A percentile compares a stretch with the other conserved stretches of the same genome.
Evolutionary conservation across 2,113 vertebrate species (phyloP).

Genomic region (Pelobates fuscus): DNA sequence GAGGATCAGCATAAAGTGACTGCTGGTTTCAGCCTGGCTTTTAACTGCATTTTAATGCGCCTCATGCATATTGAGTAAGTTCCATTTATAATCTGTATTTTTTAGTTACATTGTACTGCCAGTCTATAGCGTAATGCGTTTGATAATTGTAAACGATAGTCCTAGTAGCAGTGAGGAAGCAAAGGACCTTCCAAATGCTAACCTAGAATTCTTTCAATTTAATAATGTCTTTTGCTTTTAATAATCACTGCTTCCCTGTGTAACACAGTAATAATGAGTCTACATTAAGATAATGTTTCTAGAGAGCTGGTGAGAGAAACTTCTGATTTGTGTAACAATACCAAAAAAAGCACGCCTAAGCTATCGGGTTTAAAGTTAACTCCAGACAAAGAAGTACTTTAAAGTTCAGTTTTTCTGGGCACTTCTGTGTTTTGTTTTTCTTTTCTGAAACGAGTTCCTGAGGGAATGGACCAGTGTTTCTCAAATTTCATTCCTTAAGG

Average conservation of each 20-base stretch:
- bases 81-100: constrained; percentile 37
- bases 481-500: no score
- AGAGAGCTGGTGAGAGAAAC: not conserved
- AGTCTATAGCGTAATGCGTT: constrained; percentile 25
- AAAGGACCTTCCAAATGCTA: constrained; percentile 1
- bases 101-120: constrained; percentile 27
- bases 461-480: no score
- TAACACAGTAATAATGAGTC: not conserved
- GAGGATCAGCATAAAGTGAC: constrained; percentile 41
- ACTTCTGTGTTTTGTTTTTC: no score
- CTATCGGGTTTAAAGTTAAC: no score
- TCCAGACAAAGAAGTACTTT: no score
- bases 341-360: no score
- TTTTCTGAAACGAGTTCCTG: no score
- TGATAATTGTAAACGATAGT: constrained; percentile 31
- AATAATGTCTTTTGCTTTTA: constrained; percentile 10
- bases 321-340: no score
- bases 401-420: no score
- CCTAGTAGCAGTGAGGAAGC: not conserved
- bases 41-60: constrained; percentile 41
- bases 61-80: constrained; percentile 37
- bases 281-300: not conserved
- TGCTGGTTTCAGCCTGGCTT: constrained; percentile 16
- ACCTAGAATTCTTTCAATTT: constrained; percentile 9
- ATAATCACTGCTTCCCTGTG: constrained; percentile 14